Conservation (phyloP, 2,888 invertebrate species). For the Volucella bombylans region DNA sequence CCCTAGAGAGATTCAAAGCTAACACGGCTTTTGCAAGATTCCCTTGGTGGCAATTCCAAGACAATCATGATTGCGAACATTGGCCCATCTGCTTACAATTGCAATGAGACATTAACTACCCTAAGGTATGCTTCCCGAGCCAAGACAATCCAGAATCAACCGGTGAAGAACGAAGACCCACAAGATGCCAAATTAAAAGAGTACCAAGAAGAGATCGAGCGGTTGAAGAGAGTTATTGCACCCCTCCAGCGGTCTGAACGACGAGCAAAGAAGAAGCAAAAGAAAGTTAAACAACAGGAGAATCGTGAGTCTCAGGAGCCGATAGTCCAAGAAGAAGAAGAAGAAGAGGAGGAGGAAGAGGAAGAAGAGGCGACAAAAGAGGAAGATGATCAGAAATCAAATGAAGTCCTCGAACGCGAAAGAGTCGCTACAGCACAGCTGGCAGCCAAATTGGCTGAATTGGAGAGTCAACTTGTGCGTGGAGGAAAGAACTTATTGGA, state of each 20-base stretch:
- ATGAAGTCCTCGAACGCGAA: slow-evolving; percentile 86
- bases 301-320: slow-evolving; percentile 77
- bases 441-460: slow-evolving; percentile 89
- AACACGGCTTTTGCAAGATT: slow-evolving; percentile 97
- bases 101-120: slow-evolving; percentile 98
- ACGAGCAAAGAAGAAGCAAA: slow-evolving; percentile 78
- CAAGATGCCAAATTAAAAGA: slow-evolving; percentile 98
- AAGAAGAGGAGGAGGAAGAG: slow-evolving; percentile 81
- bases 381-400: slow-evolving; percentile 80
- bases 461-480: slow-evolving; percentile 96
- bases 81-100: slow-evolving; percentile 98
- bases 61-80: slow-evolving; percentile 99
- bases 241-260: slow-evolving; percentile 82
- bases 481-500: slow-evolving; percentile 97
- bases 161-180: slow-evolving; percentile 99
- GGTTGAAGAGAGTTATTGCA: slow-evolving; percentile 84
- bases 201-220: slow-evolving; percentile 96
- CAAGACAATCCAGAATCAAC: slow-evolving; percentile 99
- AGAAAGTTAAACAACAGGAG: slow-evolving; percentile 79
- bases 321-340: slow-evolving; percentile 74
- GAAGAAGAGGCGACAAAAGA: slow-evolving; percentile 81
- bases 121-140: slow-evolving; percentile 97
- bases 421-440: slow-evolving; percentile 89
- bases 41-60: slow-evolving; percentile 98
- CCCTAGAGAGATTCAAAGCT: slow-evolving; percentile 99